These are phyloP conservation scores for Xanthorhoe designata DNA, from an alignment of 2,888 invertebrate genomes.

Conservation along the genomic window DNA sequence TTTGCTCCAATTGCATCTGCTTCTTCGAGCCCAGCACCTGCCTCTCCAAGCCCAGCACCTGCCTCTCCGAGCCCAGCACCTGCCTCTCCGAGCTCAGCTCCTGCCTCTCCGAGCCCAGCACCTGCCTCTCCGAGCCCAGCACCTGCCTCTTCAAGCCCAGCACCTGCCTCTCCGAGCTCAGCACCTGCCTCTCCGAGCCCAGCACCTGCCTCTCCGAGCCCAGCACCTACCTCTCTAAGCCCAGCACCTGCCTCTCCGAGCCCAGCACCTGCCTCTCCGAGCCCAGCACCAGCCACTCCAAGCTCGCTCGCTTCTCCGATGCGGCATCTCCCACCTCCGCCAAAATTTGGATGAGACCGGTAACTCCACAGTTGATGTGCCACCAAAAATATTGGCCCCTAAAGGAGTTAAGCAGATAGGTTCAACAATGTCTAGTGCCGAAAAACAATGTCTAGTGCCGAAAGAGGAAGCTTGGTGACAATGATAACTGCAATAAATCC, in stretches of 20 bases:
- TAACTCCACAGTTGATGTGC: too few relatives aligned
- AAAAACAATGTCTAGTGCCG: too few relatives aligned
- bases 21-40: not conserved
- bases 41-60: slow-evolving; percentile 4
- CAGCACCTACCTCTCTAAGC: slow-evolving; percentile 3
- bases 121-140: slow-evolving; percentile 5
- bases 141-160: too few relatives aligned
- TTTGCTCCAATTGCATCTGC: slow-evolving; percentile 3
- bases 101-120: slow-evolving; percentile 3
- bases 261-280: slow-evolving; percentile 3
- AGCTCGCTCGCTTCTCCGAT: slow-evolving; percentile 11
- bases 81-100: slow-evolving; percentile 5
- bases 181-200: too few relatives aligned
- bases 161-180: slow-evolving; percentile 4
- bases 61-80: slow-evolving; percentile 8
- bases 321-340: too few relatives aligned
- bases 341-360: too few relatives aligned
- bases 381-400: too few relatives aligned
- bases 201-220: slow-evolving; percentile 4
- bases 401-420: too few relatives aligned
- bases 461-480: too few relatives aligned
- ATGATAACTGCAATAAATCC: too few relatives aligned
- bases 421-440: too few relatives aligned
- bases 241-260: slow-evolving; percentile 8
- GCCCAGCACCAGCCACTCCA: slow-evolving; percentile 3